These are phyloP conservation scores for Sebastes hopkinsi DNA, from an alignment of 2,797 vertebrate genomes.

Conservation along the genomic window DNA sequence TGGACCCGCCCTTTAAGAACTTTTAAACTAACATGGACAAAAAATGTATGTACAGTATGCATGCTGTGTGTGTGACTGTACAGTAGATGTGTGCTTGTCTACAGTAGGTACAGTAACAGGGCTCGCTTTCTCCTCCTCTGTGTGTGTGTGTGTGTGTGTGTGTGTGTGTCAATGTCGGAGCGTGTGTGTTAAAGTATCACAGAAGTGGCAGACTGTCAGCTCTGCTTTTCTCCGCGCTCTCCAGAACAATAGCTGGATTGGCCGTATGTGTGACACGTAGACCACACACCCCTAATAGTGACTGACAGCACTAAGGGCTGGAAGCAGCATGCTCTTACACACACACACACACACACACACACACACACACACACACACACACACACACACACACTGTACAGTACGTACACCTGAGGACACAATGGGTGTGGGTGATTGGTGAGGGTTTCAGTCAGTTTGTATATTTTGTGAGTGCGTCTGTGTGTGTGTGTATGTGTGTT, in stretches of 20 bases:
- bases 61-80: neutral
- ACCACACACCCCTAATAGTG: constrained; percentile 86
- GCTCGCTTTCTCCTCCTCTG: constrained; percentile 5
- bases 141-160: constrained; percentile 24
- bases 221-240: constrained; percentile 87
- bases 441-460: constrained; percentile 57
- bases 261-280: constrained; percentile 82
- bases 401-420: constrained; percentile 65
- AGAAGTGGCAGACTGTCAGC: constrained; percentile 98
- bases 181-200: constrained; percentile 77
- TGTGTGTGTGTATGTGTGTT: constrained; percentile 34
- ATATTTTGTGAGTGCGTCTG: constrained; percentile 25
- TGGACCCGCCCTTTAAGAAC: no score
- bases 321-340: constrained; percentile 60
- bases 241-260: constrained; percentile 93
- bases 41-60: neutral
- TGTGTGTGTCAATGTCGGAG: constrained; percentile 31
- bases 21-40: neutral
- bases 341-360: constrained; percentile 22
- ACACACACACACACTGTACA: constrained; percentile 2
- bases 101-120: constrained; percentile 45
- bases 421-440: constrained; percentile 57
- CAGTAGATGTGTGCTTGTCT: constrained; percentile 24
- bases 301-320: constrained; percentile 84
- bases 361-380: constrained; percentile 19